Percentiles rank a stretch among this genome's conserved stretches.
phyloP scores from a whole-genome alignment of 2,888 invertebrate species.

The Mellilla xanthometata region DNA sequence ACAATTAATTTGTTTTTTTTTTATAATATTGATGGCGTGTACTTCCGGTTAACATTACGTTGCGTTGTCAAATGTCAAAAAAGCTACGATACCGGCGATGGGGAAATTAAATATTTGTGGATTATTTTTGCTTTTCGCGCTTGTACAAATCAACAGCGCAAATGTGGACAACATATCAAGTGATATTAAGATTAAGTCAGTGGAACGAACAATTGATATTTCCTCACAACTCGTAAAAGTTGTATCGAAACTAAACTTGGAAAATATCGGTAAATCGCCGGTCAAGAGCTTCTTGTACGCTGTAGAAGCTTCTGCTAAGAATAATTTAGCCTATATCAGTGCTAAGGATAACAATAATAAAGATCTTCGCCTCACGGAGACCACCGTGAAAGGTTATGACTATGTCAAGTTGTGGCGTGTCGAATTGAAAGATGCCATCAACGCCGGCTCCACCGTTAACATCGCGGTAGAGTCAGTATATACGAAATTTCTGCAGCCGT shows the following conservation, averaged over 20 bases:
- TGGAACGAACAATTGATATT: constrained; percentile 93
- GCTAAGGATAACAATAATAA: constrained; percentile 85
- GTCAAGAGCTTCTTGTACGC: constrained; percentile 87
- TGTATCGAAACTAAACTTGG: constrained; percentile 89
- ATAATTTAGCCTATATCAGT: constrained; percentile 88
- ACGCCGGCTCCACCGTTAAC: constrained; percentile 80
- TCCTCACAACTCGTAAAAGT: constrained; percentile 95
- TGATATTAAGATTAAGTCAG: constrained; percentile 88
- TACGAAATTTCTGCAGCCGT: constrained; percentile 90
- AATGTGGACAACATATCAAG: constrained; percentile 75
- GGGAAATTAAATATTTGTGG: constrained; percentile 58
- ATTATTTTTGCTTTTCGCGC: constrained; percentile 56
- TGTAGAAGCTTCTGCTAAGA: constrained; percentile 84
- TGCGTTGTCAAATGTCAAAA: constrained; percentile 55
- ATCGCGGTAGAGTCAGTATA: constrained; percentile 88
- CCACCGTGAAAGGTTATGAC: constrained; percentile 75
- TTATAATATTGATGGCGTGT: constrained; percentile 59
- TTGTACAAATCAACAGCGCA: constrained; percentile 52
- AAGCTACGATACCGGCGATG: constrained; percentile 61
- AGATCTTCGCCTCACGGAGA: constrained; percentile 79
- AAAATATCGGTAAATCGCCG: constrained; percentile 90
- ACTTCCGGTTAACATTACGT: constrained; percentile 53
- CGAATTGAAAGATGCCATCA: constrained; percentile 83
- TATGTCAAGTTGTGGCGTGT: constrained; percentile 79
- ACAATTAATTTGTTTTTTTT: constrained; percentile 38